These are phyloP conservation scores for Rhabditoides inermis DNA, from an alignment of 2,888 invertebrate species.

Conservation along the genomic window DNA sequence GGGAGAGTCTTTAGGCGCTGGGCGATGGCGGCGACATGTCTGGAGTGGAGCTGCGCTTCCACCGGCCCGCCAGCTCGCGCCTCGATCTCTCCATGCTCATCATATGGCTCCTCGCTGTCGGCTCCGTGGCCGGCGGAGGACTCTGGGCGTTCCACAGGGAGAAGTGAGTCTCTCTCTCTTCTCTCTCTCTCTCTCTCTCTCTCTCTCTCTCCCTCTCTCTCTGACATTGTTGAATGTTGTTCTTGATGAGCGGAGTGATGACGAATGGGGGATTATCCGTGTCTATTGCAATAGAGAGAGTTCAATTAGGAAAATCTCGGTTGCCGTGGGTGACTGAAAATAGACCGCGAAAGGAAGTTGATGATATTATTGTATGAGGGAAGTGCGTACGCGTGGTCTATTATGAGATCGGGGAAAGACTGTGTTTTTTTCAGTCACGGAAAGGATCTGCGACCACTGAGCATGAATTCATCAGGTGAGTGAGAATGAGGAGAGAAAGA, in stretches of 20 bases:
- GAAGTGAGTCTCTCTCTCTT: conserved; percentile 9
- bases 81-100: conserved; percentile 36
- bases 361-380: no score
- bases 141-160: conserved; percentile 28
- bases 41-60: conserved; percentile 32
- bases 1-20: no score
- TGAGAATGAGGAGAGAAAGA: no score
- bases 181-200: conserved; percentile 3
- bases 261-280: conserved; percentile 9
- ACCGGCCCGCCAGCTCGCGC: conserved; percentile 24
- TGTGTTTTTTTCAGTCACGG: no score
- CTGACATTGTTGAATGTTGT: not conserved
- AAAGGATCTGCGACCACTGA: no score
- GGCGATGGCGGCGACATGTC: not conserved
- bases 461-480: no score
- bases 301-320: no score
- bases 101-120: conserved; percentile 43
- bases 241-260: not conserved
- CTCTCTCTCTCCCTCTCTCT: conserved; percentile 5
- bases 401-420: no score
- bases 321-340: no score
- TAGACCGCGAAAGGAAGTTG: no score
- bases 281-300: conserved; percentile 10
- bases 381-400: no score
- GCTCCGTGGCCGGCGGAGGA: conserved; percentile 41